Conservation (phyloP, 2,888 invertebrate genomes). For the Argynnis bischoffii region DNA sequence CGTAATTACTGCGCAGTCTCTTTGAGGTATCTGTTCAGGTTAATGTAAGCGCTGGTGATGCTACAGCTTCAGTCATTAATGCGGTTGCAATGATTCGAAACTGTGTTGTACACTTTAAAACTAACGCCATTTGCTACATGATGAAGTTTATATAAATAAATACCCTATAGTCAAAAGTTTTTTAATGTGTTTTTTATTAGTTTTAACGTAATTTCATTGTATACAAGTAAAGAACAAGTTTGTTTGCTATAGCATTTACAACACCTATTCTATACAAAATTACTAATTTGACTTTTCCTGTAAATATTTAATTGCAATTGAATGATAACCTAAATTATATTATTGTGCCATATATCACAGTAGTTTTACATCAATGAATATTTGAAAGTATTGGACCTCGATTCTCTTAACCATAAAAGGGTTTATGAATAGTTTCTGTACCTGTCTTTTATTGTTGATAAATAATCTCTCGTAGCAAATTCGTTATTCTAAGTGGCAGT, state of each 20-base stretch:
- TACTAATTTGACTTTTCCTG: neutral
- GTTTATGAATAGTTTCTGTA: constrained; percentile 13
- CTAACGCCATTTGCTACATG: neutral
- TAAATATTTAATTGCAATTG: neutral
- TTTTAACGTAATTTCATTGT: too few relatives aligned
- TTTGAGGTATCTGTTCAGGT: constrained; percentile 36
- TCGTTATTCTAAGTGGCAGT: too few relatives aligned
- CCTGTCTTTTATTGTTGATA: neutral
- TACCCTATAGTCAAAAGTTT: neutral
- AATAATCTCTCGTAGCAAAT: too few relatives aligned
- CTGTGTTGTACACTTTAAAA: constrained; percentile 8
- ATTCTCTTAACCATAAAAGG: neutral
- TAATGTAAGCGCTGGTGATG: constrained; percentile 31
- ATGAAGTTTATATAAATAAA: too few relatives aligned
- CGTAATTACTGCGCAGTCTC: constrained; percentile 42
- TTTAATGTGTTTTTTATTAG: neutral
- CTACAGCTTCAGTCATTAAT: constrained; percentile 21
- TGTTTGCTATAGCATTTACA: too few relatives aligned
- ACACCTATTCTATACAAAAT: neutral
- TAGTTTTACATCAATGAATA: neutral
- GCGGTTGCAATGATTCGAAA: constrained; percentile 8
- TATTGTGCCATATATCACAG: neutral
- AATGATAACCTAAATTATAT: neutral
- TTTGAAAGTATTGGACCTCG: constrained; percentile 10
- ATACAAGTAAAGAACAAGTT: too few relatives aligned